Base-by-base conservation (phyloP, 2,797 vertebrate genomes). In the Coccyzus lansbergi region DNA sequence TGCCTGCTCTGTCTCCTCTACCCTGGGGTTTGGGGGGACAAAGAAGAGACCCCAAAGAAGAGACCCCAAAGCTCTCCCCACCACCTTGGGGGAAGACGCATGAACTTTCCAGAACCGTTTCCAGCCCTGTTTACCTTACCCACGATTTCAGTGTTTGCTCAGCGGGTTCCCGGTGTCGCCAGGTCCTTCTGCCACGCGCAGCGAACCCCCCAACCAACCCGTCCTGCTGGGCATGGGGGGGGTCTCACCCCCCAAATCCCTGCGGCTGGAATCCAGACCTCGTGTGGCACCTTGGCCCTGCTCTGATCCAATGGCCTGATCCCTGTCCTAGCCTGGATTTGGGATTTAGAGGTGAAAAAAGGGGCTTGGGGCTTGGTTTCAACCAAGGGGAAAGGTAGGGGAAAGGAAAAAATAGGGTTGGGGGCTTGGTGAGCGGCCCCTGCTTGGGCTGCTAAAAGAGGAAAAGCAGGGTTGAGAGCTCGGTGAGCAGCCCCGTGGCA, bases 51-150 rank as follows among this genome's bases (percentile, higher is more conserved):
- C 84, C 94, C 76, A 74, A 64, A 74, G 67, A 93, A 86, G 74
- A 84, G n/a, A n/a, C n/a, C n/a, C n/a, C n/a, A n/a, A n/a, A n/a
- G n/a, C n/a, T 49, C 68, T 76, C 84, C 83, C 94, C 89, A 87
- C 60, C 31, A 17, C 76, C 71, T 87, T 71, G 86, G 86, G 86
- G 78, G 84, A 93, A 93, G 48, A 53, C 6, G 6, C 71, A 95
- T 92, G 94, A 96, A 96, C 96, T 95, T 96, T 96, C 96, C 90
- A 92, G 96, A 96, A 95, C 6, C 12, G 55, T 85, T 95, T 94
- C 92, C 53, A 13, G 81, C 93, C 67, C 93, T 94, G 95, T 96
- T 96, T 95, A 96, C 95, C 94, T 93, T 93, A 76, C 88, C 87
- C 88, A 28, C 77, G 83, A 92, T 94, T 93, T 83, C 88, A 55